These are phyloP conservation scores for Cetoscarus ocellatus DNA, from an alignment of 2,797 vertebrate genomes.

Conservation along the genomic window DNA sequence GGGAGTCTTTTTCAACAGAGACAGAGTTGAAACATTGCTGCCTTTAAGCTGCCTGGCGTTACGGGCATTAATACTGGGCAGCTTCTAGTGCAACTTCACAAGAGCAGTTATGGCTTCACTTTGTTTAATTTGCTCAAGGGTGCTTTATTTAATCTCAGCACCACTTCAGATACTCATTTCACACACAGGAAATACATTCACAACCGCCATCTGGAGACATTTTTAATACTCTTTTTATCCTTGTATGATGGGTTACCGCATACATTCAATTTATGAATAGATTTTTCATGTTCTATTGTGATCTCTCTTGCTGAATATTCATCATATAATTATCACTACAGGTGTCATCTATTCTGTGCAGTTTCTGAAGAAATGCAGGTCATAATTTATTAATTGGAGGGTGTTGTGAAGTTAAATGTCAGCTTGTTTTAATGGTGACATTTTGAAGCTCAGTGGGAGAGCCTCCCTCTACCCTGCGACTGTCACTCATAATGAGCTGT, in stretches of 20 bases:
- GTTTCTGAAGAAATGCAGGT: conserved; percentile 27
- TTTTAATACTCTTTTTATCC: conserved; percentile 14
- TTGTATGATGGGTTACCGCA: background rate
- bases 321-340: conserved; percentile 22
- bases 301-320: conserved; percentile 19
- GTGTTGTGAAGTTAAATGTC: conserved; percentile 71
- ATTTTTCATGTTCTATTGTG: conserved; percentile 28
- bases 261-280: background rate
- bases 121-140: conserved; percentile 56
- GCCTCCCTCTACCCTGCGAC: conserved; percentile 32
- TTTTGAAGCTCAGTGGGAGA: conserved; percentile 62
- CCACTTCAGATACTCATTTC: conserved; percentile 34
- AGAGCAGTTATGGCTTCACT: conserved; percentile 34
- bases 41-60: conserved; percentile 24
- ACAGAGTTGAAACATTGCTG: conserved; percentile 17
- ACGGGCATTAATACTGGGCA: conserved; percentile 11
- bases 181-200: conserved; percentile 19
- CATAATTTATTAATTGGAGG: conserved; percentile 65
- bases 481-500: conserved; percentile 63
- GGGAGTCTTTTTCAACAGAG: conserved; percentile 9
- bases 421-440: conserved; percentile 66
- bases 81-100: conserved; percentile 33
- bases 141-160: conserved; percentile 44
- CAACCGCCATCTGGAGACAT: conserved; percentile 3
- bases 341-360: conserved; percentile 10